Base-by-base conservation (phyloP, 2,797 vertebrate species). In the Argya squamiceps region DNA sequence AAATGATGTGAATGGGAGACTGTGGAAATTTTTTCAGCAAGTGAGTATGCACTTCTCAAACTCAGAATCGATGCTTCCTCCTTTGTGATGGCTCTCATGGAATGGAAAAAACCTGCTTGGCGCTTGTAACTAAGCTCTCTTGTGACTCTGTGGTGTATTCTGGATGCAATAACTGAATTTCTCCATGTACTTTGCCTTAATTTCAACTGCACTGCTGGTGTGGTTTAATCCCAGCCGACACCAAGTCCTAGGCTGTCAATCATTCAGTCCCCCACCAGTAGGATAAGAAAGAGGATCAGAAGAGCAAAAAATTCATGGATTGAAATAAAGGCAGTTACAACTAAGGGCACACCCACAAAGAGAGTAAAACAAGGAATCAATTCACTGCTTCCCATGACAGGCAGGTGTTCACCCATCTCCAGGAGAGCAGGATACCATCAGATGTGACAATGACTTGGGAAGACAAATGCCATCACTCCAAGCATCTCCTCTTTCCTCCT, bases 11-110 rank as follows among this genome's bases (percentile, higher is more conserved):
- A 70, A 55, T 2, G 4, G 16, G 9, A 73, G 12, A 22, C 13
- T 32, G 15, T 15, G 10, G 11, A 5, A 15, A 50, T 55, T 73
- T 8, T 37, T 92, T 53, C 34, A 62, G 20, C 27, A 67, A 65
- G 65, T 1, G 21, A 37, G 8, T 24, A 37, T 0, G 0, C 10
- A 18, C n/a, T 50, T 12, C 5, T 7, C 6, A 50, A 21, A 26
- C 29, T 67, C 30, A 36, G 30, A 88, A 32, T 0, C 63, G 13
- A 37, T 67, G 3, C 0, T 53, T 3, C 2, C 1, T 56, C 5
- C 4, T 46, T 63, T 24, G 5, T 32, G 9, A 41, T 7, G 32
- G 10, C 6, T 49, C 12, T 60, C 52, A 34, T 3, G 26, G 32
- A 67, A 50, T 17, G 6, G 41, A 71, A 53, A 49, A 84, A 49